Conservation (phyloP, 2,113 vertebrate species). For the Cyanistes caeruleus region DNA sequence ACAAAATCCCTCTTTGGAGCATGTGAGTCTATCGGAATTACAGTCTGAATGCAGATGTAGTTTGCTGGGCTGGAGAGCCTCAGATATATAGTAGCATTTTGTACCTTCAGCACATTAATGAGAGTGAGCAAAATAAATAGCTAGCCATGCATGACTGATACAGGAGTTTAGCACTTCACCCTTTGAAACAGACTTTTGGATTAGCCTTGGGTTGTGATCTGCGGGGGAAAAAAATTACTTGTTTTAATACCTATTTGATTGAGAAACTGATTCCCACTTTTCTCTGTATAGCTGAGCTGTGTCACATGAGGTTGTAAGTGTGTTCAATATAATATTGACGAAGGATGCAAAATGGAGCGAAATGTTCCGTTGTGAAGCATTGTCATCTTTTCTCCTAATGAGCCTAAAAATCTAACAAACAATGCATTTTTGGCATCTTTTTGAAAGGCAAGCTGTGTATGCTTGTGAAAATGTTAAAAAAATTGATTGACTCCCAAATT, state of each 20-base stretch:
- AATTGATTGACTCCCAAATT: slow-evolving; percentile 88
- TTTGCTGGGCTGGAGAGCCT: slow-evolving; percentile 49
- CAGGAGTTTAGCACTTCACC: slow-evolving; percentile 36
- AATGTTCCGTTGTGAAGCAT: slow-evolving; percentile 71
- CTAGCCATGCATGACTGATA: slow-evolving; percentile 52
- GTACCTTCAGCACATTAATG: slow-evolving; percentile 54
- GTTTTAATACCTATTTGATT: slow-evolving; percentile 64
- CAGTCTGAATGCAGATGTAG: slow-evolving; percentile 24
- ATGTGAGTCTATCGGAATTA: background rate
- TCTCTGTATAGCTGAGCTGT: slow-evolving; percentile 2
- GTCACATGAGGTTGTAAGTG: slow-evolving; percentile 44
- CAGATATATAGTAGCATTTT: slow-evolving; percentile 46
- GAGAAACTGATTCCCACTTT: slow-evolving; percentile 57
- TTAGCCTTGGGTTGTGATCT: slow-evolving; percentile 66
- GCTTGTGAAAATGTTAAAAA: slow-evolving; percentile 82
- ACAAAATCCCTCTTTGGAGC: slow-evolving; percentile 37
- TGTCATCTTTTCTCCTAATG: slow-evolving; percentile 85
- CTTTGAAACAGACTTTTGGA: slow-evolving; percentile 48
- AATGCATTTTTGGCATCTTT: slow-evolving; percentile 83
- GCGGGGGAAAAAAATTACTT: background rate
- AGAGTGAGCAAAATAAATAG: slow-evolving; percentile 72
- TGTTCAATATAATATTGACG: slow-evolving; percentile 61
- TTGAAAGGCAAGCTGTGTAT: slow-evolving; percentile 79
- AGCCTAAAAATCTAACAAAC: slow-evolving; percentile 84
- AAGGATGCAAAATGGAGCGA: slow-evolving; percentile 69